Percentiles rank a stretch among this genome's conserved stretches.
Conservation (phyloP, 2,888 invertebrate genomes). For the Deilephila porcellus region DNA sequence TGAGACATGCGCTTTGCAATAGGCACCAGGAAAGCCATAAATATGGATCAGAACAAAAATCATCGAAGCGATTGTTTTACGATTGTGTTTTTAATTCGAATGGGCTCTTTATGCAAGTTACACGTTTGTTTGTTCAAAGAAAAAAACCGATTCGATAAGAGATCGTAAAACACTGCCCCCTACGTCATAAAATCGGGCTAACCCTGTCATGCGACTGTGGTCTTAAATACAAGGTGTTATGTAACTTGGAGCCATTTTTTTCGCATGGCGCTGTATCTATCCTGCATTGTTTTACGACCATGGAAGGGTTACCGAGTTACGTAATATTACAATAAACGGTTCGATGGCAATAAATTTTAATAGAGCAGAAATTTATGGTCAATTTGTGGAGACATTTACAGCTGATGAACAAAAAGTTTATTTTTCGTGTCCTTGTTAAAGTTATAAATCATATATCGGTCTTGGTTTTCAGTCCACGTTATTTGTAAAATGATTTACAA, state of each 20-base stretch:
- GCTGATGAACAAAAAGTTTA: conserved; percentile 73
- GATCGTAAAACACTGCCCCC: conserved; percentile 78
- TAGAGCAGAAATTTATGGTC: conserved; percentile 79
- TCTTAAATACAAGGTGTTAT: conserved; percentile 64
- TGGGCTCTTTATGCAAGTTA: conserved; percentile 63
- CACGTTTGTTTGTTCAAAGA: conserved; percentile 69
- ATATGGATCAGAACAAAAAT: conserved; percentile 1
- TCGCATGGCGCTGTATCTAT: conserved; percentile 60
- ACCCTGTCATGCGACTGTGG: conserved; percentile 64
- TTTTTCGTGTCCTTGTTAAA: conserved; percentile 66
- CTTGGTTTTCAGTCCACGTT: conserved; percentile 39
- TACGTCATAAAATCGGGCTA: conserved; percentile 72
- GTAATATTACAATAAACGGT: conserved; percentile 77
- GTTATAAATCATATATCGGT: conserved; percentile 53
- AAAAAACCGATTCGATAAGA: conserved; percentile 77
- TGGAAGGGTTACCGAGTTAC: conserved; percentile 78
- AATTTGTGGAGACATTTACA: conserved; percentile 79
- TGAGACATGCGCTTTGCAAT: not conserved
- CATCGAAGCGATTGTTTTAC: conserved; percentile 27
- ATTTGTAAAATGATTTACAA: conserved; percentile 24
- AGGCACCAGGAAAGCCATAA: not conserved
- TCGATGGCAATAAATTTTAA: conserved; percentile 78
- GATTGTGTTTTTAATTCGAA: conserved; percentile 60
- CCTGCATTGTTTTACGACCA: conserved; percentile 75
- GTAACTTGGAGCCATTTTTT: conserved; percentile 62